These are phyloP conservation scores for Crocuta crocuta DNA, from an alignment of 2,113 vertebrate species.

Conservation along the genomic window DNA sequence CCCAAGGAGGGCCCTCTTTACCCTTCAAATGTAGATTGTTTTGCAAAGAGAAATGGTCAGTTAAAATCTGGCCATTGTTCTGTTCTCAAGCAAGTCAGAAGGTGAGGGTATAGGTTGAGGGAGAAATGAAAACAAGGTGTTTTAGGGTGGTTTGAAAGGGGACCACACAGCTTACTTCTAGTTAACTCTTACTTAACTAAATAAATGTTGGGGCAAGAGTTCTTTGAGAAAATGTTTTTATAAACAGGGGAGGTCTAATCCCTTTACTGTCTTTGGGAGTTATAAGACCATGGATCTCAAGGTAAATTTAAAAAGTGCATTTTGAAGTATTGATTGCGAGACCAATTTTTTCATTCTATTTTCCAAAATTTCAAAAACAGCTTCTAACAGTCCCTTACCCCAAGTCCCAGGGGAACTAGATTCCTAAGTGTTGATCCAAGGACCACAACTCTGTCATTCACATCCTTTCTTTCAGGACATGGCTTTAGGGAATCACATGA, in stretches of 20 bases:
- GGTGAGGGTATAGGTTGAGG: neutral
- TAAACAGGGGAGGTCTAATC: neutral
- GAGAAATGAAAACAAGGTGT: neutral
- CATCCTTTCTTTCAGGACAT: neutral
- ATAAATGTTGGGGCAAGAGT: neutral
- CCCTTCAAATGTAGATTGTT: neutral
- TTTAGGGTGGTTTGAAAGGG: neutral
- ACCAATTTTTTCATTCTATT: neutral
- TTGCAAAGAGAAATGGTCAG: conserved; percentile 5
- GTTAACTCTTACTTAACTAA: conserved; percentile 40
- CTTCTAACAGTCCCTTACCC: neutral
- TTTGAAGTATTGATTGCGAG: neutral
- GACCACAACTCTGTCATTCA: neutral
- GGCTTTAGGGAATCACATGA: neutral
- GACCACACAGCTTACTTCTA: neutral
- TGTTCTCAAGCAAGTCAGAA: neutral
- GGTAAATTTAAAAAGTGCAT: neutral
- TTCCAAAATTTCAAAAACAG: neutral
- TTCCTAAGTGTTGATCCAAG: neutral
- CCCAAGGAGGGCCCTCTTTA: neutral
- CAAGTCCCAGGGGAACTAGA: neutral
- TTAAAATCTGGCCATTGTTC: neutral
- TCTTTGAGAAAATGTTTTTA: neutral
- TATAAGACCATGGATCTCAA: neutral
- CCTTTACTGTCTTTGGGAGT: neutral